Conservation (phyloP, 2,888 invertebrate genomes). For the Balanococcus diminutus region DNA sequence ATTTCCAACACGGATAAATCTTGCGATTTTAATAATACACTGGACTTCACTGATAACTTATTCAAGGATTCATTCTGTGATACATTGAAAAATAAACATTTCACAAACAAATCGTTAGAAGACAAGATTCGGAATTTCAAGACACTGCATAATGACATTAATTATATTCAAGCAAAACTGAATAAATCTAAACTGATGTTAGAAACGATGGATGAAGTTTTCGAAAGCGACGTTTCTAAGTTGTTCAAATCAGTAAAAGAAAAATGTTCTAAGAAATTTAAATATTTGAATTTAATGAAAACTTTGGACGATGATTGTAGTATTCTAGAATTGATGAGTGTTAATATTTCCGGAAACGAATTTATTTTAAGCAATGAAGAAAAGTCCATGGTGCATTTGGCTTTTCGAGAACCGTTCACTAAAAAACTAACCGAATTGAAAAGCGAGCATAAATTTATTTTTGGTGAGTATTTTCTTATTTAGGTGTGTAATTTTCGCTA, state of each 20-base stretch:
- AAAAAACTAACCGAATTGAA: slow-evolving; percentile 6
- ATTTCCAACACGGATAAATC: background rate
- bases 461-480: background rate
- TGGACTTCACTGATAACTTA: slow-evolving; percentile 7
- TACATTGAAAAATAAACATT: background rate
- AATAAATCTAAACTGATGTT: slow-evolving; percentile 4
- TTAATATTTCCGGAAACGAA: background rate
- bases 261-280: background rate
- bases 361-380: background rate
- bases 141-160: background rate
- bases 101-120: background rate
- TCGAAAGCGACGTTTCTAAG: background rate
- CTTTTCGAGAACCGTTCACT: background rate
- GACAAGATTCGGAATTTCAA: slow-evolving; percentile 4
- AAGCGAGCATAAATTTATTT: slow-evolving; percentile 3
- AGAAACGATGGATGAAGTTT: slow-evolving; percentile 23
- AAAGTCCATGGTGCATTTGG: background rate
- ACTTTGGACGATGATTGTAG: background rate
- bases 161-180: background rate
- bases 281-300: background rate
- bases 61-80: background rate
- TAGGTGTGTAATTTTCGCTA: background rate
- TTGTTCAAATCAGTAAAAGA: background rate
- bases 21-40: background rate
- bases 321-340: background rate